A percentile compares a stretch with the other conserved stretches of the same genome.
These are phyloP conservation scores for Limenitis camilla DNA, from an alignment of 2,888 invertebrate species.

Conservation along the genomic window DNA sequence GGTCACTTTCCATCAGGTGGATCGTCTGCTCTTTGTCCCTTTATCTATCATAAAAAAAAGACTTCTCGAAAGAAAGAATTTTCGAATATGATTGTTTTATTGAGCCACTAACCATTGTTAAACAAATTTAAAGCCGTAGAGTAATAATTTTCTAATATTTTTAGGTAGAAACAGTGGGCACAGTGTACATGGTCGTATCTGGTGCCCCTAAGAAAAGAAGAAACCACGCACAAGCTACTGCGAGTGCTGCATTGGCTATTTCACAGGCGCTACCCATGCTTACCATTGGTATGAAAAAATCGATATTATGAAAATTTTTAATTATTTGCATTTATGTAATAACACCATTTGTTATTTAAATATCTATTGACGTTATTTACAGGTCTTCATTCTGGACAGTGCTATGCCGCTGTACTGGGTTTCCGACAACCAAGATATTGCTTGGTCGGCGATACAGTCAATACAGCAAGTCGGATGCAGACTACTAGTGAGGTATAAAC, in stretches of 20 bases:
- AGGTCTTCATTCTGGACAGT: constrained; percentile 89
- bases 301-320: not conserved
- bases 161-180: constrained; percentile 95
- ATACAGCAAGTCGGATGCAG: constrained; percentile 94
- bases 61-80: too few species aligned
- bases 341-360: too few species aligned
- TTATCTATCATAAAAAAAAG: too few species aligned
- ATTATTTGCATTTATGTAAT: too few species aligned
- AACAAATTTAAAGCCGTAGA: too few species aligned
- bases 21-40: too few species aligned
- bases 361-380: not conserved
- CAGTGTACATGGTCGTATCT: constrained; percentile 91
- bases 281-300: constrained; percentile 55
- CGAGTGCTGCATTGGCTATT: constrained; percentile 85
- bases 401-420: constrained; percentile 91
- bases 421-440: constrained; percentile 89
- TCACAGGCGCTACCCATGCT: constrained; percentile 79
- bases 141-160: not conserved
- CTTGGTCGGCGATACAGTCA: constrained; percentile 92
- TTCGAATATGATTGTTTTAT: too few species aligned
- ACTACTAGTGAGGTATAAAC: constrained; percentile 63
- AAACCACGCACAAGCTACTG: constrained; percentile 84
- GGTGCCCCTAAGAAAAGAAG: constrained; percentile 84
- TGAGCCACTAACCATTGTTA: too few species aligned
- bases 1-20: too few species aligned